Percentiles rank a stretch among this genome's conserved stretches.
Evolutionary conservation across 2,888 invertebrate genomes (phyloP).

Genomic region (Troides oblongomaculatus): DNA sequence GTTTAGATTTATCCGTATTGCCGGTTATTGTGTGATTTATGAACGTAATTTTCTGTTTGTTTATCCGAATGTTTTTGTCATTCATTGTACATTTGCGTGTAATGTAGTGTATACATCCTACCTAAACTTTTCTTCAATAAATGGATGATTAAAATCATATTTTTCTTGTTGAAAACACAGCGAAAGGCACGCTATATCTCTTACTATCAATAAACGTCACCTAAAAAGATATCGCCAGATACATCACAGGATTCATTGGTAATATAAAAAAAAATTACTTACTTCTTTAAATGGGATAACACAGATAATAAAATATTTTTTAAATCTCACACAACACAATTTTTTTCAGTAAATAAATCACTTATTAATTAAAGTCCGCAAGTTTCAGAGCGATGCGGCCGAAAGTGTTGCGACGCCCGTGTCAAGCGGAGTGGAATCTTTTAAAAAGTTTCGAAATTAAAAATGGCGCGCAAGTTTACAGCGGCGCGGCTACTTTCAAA

Average conservation of each 20-base stretch:
- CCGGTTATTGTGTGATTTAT: constrained; percentile 27
- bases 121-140: too few species aligned
- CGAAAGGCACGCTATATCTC: too few species aligned
- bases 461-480: constrained; percentile 31
- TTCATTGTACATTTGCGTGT: background rate
- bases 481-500: constrained; percentile 33
- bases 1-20: constrained; percentile 25
- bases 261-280: too few species aligned
- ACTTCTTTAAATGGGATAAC: background rate
- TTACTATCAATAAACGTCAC: too few species aligned
- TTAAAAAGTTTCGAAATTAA: constrained; percentile 31
- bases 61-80: constrained; percentile 6
- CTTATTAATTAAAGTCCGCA: constrained; percentile 11
- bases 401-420: constrained; percentile 11
- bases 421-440: constrained; percentile 29
- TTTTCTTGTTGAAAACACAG: too few species aligned
- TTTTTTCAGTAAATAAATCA: background rate
- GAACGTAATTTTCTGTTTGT: constrained; percentile 22
- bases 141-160: too few species aligned
- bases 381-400: constrained; percentile 20
- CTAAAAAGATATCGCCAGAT: too few species aligned
- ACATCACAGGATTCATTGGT: too few species aligned
- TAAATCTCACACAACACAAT: background rate
- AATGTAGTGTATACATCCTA: too few species aligned
- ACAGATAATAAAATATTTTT: background rate